Percentiles rank a stretch among this genome's conserved stretches.
phyloP scores from a whole-genome alignment of 2,113 vertebrate species.

The Brienomyrus longianalis region DNA sequence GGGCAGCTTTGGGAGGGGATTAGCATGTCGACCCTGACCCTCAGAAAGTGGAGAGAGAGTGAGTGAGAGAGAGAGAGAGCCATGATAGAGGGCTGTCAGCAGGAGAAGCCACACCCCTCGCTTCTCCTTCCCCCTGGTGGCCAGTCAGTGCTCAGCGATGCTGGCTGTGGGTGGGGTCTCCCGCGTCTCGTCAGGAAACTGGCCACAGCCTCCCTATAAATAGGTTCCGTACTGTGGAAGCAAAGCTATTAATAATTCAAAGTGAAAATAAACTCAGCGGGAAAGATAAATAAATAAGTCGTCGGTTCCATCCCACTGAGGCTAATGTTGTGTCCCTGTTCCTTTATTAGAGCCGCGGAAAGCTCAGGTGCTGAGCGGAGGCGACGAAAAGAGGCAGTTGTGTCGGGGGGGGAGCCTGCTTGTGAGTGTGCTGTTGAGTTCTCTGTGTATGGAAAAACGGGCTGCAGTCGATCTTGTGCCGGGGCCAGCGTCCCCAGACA shows the following conservation, averaged over 20 bases:
- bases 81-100: background rate
- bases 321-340: background rate
- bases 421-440: background rate
- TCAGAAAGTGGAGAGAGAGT: background rate
- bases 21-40: background rate
- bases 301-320: slow-evolving; percentile 30
- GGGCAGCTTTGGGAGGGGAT: background rate
- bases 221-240: slow-evolving; percentile 13
- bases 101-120: background rate
- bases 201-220: background rate
- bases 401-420: no score
- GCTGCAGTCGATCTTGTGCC: background rate
- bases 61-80: background rate
- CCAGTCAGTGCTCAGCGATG: background rate
- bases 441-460: background rate
- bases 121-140: background rate
- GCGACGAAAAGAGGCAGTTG: background rate
- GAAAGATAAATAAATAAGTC: slow-evolving; percentile 37
- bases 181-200: background rate
- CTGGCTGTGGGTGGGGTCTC: background rate
- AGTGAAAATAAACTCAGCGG: slow-evolving; percentile 35
- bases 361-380: slow-evolving; percentile 8
- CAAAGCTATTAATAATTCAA: slow-evolving; percentile 45
- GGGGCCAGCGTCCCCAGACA: background rate
- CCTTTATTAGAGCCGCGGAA: background rate